Percentiles rank a stretch among this genome's conserved stretches.
These are phyloP conservation scores for Sinocyclocheilus anshuiensis DNA, from an alignment of 2,113 vertebrate genomes.

Conservation along the genomic window DNA sequence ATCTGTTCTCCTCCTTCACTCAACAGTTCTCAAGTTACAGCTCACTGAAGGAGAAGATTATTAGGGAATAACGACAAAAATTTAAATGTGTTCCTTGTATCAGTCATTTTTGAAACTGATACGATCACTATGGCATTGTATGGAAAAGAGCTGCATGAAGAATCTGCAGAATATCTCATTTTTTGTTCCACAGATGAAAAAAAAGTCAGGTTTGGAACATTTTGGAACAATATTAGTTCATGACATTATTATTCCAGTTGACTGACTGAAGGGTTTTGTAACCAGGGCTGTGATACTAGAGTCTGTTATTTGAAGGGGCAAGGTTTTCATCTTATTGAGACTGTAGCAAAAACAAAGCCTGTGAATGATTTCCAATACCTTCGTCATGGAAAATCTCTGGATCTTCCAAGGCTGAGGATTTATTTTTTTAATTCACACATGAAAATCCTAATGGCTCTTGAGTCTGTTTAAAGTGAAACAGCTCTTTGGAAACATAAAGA, in stretches of 20 bases:
- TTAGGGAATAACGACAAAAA: background rate
- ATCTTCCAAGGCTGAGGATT: constrained; percentile 22
- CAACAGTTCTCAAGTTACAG: background rate
- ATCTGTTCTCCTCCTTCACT: background rate
- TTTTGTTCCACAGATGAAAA: background rate
- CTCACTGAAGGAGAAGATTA: background rate
- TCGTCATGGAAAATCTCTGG: constrained; percentile 48
- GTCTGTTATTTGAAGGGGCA: background rate
- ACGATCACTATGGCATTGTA: background rate
- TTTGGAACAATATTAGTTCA: background rate
- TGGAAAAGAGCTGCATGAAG: background rate
- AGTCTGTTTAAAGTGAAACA: constrained; percentile 9
- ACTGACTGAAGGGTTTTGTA: background rate
- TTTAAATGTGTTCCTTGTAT: background rate
- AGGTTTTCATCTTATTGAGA: constrained; percentile 7
- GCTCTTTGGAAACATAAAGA: constrained; percentile 38
- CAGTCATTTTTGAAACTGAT: background rate
- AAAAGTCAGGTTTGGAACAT: background rate
- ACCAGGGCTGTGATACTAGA: background rate
- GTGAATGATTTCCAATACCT: constrained; percentile 16
- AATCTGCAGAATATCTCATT: background rate
- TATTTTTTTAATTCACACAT: constrained; percentile 32
- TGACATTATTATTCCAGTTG: background rate
- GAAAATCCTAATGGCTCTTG: constrained; percentile 20
- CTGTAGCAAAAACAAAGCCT: background rate